phyloP scores from a whole-genome alignment of 1,140 invertebrate species.

The Heliothis subflexa region DNA sequence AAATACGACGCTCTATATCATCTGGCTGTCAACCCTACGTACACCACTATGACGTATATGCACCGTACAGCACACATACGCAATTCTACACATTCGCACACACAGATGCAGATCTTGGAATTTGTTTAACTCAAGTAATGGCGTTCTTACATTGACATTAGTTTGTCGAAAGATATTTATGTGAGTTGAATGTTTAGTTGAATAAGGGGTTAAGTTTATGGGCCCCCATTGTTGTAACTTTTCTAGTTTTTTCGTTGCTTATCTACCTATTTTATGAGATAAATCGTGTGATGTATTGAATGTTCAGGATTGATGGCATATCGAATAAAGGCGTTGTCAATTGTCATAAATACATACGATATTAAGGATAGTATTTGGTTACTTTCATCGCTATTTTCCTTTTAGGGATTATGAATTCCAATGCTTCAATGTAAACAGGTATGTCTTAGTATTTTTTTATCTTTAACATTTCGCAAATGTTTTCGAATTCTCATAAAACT shows the following conservation, averaged over 20 bases:
- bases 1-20: not conserved
- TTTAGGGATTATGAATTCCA: not conserved
- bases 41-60: constrained; percentile 72
- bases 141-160: constrained; percentile 86
- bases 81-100: constrained; percentile 57
- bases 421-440: not conserved
- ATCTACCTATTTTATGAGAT: constrained; percentile 53
- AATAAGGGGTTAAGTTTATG: constrained; percentile 82
- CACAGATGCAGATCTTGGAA: constrained; percentile 74
- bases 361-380: constrained; percentile 21
- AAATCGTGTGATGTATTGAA: constrained; percentile 52
- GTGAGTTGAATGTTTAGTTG: constrained; percentile 81
- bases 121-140: constrained; percentile 81
- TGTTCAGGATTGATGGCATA: constrained; percentile 48
- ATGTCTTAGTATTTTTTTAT: too few relatives aligned
- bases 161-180: constrained; percentile 85
- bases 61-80: constrained; percentile 58
- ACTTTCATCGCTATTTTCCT: constrained; percentile 18
- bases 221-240: constrained; percentile 73
- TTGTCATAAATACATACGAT: constrained; percentile 32
- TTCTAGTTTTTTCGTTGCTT: constrained; percentile 58
- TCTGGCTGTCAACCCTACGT: constrained; percentile 21
- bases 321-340: constrained; percentile 28
- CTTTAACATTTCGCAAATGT: too few relatives aligned
- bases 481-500: too few relatives aligned